phyloP scores from a whole-genome alignment of 2,888 invertebrate species.

The Hirudinaria manillensis region DNA sequence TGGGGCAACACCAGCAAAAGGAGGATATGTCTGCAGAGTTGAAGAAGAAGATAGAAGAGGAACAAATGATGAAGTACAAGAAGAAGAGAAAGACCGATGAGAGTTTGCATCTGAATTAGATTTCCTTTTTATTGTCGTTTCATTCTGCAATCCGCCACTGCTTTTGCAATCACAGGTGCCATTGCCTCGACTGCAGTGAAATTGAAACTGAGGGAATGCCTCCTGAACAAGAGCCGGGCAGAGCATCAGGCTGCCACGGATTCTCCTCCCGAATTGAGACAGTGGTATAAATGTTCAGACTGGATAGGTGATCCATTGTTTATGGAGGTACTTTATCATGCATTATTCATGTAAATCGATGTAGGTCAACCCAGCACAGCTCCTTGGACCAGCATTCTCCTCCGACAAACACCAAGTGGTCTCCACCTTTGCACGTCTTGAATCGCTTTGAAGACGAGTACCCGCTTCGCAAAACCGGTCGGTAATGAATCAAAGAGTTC shows the following conservation, averaged over 20 bases:
- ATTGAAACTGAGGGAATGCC: slow-evolving; percentile 76
- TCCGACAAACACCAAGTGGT: slow-evolving; percentile 48
- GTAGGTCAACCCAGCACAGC: slow-evolving; percentile 41
- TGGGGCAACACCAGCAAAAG: slow-evolving; percentile 41
- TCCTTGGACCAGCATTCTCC: slow-evolving; percentile 50
- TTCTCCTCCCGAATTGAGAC: slow-evolving; percentile 69
- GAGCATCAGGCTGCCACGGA: slow-evolving; percentile 53
- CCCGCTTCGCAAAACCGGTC: slow-evolving; percentile 88
- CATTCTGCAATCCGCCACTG: neutral
- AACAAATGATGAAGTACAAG: slow-evolving; percentile 64
- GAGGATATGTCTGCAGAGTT: slow-evolving; percentile 60
- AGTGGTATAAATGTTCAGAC: neutral
- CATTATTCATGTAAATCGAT: neutral
- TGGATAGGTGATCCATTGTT: neutral
- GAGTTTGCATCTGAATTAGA: slow-evolving; percentile 58
- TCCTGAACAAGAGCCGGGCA: slow-evolving; percentile 63
- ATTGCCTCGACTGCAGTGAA: slow-evolving; percentile 93
- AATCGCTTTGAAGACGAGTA: slow-evolving; percentile 71
- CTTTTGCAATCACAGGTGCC: slow-evolving; percentile 60
- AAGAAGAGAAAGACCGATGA: slow-evolving; percentile 91
- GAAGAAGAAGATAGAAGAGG: slow-evolving; percentile 71
- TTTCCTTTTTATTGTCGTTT: neutral
- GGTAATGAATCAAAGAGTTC: neutral
- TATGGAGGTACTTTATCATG: no score
- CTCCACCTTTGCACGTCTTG: slow-evolving; percentile 57